A percentile compares a stretch with the other conserved stretches of the same genome.
Evolutionary conservation across 2,113 vertebrate genomes (phyloP).

Genomic region (Limanda limanda): DNA sequence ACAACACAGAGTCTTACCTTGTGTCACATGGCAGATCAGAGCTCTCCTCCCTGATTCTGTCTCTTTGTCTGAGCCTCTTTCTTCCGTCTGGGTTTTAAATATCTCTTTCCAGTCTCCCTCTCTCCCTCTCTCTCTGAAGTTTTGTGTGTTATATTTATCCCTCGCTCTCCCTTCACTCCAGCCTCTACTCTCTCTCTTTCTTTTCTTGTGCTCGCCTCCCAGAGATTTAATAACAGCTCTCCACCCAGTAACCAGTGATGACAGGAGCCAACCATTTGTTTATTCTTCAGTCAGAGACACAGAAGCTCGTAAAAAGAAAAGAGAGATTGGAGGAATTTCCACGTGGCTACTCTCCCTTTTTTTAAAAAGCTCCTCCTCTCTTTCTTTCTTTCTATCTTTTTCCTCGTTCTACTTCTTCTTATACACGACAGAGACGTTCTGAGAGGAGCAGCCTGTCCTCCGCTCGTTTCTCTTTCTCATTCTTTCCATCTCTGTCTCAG

Average conservation of each 20-base stretch:
- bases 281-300: conserved; percentile 50
- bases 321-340: conserved; percentile 16
- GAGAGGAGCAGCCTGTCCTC: too few relatives aligned
- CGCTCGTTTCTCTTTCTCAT: conserved; percentile 8
- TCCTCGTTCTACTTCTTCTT: not conserved
- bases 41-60: not conserved
- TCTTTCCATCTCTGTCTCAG: conserved; percentile 51
- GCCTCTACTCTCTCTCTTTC: conserved; percentile 25
- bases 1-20: conserved; percentile 46
- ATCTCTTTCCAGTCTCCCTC: conserved; percentile 31
- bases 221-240: conserved; percentile 77
- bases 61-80: conserved; percentile 48
- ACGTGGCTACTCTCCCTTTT: conserved; percentile 24
- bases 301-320: not conserved
- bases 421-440: too few relatives aligned
- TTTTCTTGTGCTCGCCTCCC: conserved; percentile 48
- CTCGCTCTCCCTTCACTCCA: conserved; percentile 3
- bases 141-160: conserved; percentile 65
- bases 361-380: not conserved
- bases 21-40: conserved; percentile 26
- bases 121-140: conserved; percentile 42
- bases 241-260: conserved; percentile 79
- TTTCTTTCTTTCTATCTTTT: not conserved
- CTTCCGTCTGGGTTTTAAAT: conserved; percentile 60
- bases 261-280: conserved; percentile 65